phyloP scores from a whole-genome alignment of 2,113 vertebrate species.

The Lota lota region DNA sequence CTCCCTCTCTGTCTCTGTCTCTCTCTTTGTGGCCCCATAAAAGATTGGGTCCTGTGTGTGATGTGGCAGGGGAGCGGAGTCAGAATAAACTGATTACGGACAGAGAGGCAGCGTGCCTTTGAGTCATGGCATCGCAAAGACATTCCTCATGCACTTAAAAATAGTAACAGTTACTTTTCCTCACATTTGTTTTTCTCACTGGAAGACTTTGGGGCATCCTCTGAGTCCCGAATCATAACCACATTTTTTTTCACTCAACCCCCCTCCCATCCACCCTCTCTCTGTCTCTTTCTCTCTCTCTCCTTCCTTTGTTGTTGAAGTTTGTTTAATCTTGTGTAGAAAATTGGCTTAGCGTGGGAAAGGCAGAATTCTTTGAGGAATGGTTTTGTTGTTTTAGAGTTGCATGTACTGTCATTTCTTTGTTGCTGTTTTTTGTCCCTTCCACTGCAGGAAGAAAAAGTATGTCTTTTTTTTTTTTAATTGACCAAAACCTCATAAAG shows the following conservation, averaged over 20 bases:
- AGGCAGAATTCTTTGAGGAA: conserved; percentile 54
- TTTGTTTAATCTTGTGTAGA: conserved; percentile 74
- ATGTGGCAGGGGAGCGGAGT: conserved; percentile 72
- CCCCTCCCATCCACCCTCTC: conserved; percentile 1
- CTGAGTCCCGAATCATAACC: conserved; percentile 70
- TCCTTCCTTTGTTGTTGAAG: conserved; percentile 56
- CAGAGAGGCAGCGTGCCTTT: conserved; percentile 64
- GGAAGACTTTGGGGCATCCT: conserved; percentile 73
- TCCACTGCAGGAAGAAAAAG: conserved; percentile 57
- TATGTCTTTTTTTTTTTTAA: conserved; percentile 20
- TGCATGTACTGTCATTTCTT: conserved; percentile 44
- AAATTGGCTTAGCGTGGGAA: conserved; percentile 77
- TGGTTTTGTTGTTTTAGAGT: conserved; percentile 71
- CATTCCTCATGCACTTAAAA: conserved; percentile 77
- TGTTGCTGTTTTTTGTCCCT: conserved; percentile 36
- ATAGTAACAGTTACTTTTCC: conserved; percentile 72
- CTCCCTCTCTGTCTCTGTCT: not conserved
- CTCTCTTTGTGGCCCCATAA: conserved; percentile 59
- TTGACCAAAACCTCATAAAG: conserved; percentile 76
- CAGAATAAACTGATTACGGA: conserved; percentile 79
- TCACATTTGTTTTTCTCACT: conserved; percentile 68
- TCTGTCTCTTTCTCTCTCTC: conserved; percentile 32
- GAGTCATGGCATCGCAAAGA: conserved; percentile 68
- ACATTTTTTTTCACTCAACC: conserved; percentile 49
- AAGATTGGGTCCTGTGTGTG: conserved; percentile 66